A percentile compares a stretch with the other conserved stretches of the same genome.
Evolutionary conservation across 2,888 invertebrate species (phyloP).

Genomic region (Cosmia pyralina): DNA sequence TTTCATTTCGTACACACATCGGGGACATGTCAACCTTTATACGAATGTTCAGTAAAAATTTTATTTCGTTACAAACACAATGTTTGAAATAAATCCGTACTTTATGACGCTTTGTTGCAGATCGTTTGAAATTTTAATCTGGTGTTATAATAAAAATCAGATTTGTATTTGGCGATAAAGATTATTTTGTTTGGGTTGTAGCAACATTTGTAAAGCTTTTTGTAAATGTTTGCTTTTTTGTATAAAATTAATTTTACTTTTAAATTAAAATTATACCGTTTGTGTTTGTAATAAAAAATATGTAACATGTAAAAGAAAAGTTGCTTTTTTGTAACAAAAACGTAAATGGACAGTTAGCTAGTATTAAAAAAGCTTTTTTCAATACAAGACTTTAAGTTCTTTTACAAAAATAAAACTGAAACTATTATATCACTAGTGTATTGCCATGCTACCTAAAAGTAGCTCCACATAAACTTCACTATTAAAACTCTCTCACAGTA

Average conservation of each 20-base stretch:
- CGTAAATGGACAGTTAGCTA: neutral
- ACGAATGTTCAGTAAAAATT: conserved; percentile 38
- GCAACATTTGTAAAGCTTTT: conserved; percentile 19
- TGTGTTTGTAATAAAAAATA: neutral
- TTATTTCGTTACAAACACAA: conserved; percentile 47
- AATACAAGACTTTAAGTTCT: too few species aligned
- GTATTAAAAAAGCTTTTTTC: neutral
- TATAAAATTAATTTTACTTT: neutral
- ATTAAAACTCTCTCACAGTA: conserved; percentile 8
- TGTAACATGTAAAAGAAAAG: neutral
- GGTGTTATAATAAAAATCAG: conserved; percentile 56
- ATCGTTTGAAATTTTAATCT: conserved; percentile 60
- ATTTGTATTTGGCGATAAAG: conserved; percentile 55
- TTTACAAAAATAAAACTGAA: neutral
- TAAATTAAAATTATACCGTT: neutral
- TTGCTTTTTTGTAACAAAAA: neutral
- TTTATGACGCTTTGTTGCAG: conserved; percentile 50
- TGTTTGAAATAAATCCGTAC: conserved; percentile 51
- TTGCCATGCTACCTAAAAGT: neutral
- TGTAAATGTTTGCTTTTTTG: neutral
- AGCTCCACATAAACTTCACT: conserved; percentile 2
- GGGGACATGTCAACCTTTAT: conserved; percentile 26
- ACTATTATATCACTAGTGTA: neutral
- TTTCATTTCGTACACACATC: conserved; percentile 37
- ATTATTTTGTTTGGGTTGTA: conserved; percentile 44